Conservation (phyloP, 2,888 invertebrate species). For the Thecocarcelia acutangulata region DNA sequence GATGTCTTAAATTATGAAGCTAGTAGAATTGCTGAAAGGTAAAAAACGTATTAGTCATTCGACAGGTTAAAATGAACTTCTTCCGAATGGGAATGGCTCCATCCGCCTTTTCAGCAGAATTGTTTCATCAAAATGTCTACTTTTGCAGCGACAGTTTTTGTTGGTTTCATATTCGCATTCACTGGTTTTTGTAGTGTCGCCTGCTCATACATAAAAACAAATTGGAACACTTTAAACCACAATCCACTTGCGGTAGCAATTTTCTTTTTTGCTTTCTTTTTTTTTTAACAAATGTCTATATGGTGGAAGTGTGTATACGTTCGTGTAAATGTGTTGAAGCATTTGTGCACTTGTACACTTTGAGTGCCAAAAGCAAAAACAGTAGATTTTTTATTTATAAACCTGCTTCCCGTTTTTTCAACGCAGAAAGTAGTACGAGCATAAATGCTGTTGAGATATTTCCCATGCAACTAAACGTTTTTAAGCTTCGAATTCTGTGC, state of each 20-base stretch:
- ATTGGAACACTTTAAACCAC: slow-evolving; percentile 65
- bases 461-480: slow-evolving; percentile 35
- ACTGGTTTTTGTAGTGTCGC: slow-evolving; percentile 6
- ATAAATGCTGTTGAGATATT: not conserved
- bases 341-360: slow-evolving; percentile 3
- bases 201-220: slow-evolving; percentile 16
- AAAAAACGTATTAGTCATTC: too few relatives aligned
- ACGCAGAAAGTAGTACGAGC: slow-evolving; percentile 40
- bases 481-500: not conserved
- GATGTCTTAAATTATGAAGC: too few relatives aligned
- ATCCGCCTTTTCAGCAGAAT: not conserved
- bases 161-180: slow-evolving; percentile 13
- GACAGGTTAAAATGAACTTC: too few relatives aligned
- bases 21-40: too few relatives aligned
- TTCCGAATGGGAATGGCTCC: too few relatives aligned
- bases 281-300: not conserved
- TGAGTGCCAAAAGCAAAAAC: not conserved
- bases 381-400: not conserved
- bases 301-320: not conserved
- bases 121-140: not conserved
- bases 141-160: slow-evolving; percentile 28
- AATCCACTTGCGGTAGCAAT: slow-evolving; percentile 60
- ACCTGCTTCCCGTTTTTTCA: slow-evolving; percentile 33
- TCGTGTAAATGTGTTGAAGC: not conserved
- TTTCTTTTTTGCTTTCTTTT: not conserved